Evolutionary conservation across 2,888 invertebrate genomes (phyloP).

Genomic region (Rhingia rostrata): DNA sequence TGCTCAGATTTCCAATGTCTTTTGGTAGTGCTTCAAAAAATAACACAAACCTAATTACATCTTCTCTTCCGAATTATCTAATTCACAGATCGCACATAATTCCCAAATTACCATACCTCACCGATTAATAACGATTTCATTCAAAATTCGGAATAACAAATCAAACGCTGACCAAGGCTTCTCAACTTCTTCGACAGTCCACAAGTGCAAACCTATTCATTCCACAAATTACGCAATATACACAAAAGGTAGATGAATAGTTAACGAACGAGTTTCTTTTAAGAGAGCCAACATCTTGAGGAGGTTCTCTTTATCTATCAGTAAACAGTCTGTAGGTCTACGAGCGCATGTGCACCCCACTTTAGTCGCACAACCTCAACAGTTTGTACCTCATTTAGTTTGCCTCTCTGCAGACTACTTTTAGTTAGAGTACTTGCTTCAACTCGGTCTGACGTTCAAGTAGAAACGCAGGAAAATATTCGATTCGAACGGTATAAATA

Average conservation of each 20-base stretch:
- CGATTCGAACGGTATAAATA: background rate
- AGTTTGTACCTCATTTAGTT: conserved; percentile 4
- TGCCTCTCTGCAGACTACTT: conserved; percentile 3
- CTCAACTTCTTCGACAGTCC: conserved; percentile 1
- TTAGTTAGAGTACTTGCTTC: conserved; percentile 35
- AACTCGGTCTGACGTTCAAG: conserved; percentile 9
- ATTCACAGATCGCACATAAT: conserved; percentile 20
- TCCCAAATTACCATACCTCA: conserved; percentile 2
- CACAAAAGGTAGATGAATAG: background rate
- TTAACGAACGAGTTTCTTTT: conserved; percentile 47
- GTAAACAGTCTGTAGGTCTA: background rate
- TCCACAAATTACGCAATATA: conserved; percentile 49
- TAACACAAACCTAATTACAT: background rate
- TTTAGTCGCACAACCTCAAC: background rate
- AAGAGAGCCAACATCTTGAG: conserved; percentile 35
- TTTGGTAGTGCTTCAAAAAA: background rate
- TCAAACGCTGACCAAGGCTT: conserved; percentile 24
- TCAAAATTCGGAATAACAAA: conserved; percentile 24
- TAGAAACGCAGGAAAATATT: background rate
- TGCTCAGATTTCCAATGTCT: conserved; percentile 19
- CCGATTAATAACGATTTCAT: conserved; percentile 18
- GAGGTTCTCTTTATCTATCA: background rate
- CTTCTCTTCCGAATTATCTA: conserved; percentile 49
- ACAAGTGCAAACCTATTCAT: conserved; percentile 8
- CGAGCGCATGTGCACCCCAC: conserved; percentile 17